Evolutionary conservation across 2,113 vertebrate genomes (phyloP), one percentile per base, ranked within the genome.

Genomic region (Tragulus kanchil): DNA sequence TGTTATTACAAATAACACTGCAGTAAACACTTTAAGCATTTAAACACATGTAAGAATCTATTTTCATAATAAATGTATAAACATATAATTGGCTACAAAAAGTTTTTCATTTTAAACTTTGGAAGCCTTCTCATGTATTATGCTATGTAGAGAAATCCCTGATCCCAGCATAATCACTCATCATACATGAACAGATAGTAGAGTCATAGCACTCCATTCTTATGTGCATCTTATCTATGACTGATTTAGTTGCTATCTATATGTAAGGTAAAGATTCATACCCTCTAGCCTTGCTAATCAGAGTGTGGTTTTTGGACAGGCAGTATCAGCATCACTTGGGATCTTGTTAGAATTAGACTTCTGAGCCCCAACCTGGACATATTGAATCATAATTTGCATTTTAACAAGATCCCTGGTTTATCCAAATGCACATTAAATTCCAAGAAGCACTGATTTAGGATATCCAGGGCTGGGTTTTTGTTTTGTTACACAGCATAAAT

Each of bases 321-420:
- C 0, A 61, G 9, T 5, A 65, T 42, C 15, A 17, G 61, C 28
- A 48, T 93, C 36, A 79, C 14, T 17, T 78, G 62, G 36, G 19
- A 93, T 3, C 36, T 82, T 89, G 13, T 92, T 93, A 89, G 42
- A 82, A 93, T 59, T 45, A 96, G 45, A 93, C 50, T 25, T 2
- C 13, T 77, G 69, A 87, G 54, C 8, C 48, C n/a, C 36, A 90
- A 28, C 1, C 9, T 10, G 65, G 48, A 78, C 31, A 69, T 19
- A 36, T 14, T 86, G 59, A 69, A 64, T 77, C 64, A 89, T 42
- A 89, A 92, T 71, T 90, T 71, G 28, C 58, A 50, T 95, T 64
- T 94, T 95, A 95, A 91, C 65, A 85, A 88, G 78, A 77, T 52
- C 58, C 7, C 45, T 85, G 52, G 17, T 65, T 86, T 65, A 86